Evolutionary conservation across 2,797 vertebrate species (phyloP).

Genomic region (Neomorphus geoffroyi): DNA sequence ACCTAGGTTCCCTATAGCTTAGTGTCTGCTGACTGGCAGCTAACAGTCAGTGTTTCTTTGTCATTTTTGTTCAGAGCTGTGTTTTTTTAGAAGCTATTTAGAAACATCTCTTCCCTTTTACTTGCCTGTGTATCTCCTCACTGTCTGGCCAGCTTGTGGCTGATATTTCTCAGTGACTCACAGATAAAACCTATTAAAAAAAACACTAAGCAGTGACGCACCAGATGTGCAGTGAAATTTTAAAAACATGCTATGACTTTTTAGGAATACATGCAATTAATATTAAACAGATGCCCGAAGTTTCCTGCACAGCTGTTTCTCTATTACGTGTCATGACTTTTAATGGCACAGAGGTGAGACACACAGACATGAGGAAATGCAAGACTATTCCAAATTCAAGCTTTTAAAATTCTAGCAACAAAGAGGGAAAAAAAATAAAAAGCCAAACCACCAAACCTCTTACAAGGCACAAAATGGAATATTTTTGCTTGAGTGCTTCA

Average conservation of each 20-base stretch:
- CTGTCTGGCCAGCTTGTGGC: slow-evolving; percentile 2
- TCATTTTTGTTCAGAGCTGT: background rate
- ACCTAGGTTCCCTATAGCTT: background rate
- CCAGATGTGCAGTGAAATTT: slow-evolving; percentile 62
- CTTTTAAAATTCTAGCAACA: slow-evolving; percentile 34
- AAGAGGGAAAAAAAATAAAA: background rate
- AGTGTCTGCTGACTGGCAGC: background rate
- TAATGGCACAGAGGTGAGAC: slow-evolving; percentile 54
- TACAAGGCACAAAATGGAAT: background rate
- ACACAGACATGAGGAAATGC: slow-evolving; percentile 47
- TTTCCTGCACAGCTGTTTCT: slow-evolving; percentile 64
- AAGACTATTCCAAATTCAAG: slow-evolving; percentile 32
- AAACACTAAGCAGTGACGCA: slow-evolving; percentile 2
- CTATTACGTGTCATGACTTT: slow-evolving; percentile 54
- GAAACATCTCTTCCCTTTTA: slow-evolving; percentile 4
- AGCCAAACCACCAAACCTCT: background rate
- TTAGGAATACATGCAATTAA: slow-evolving; percentile 70
- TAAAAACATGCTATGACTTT: slow-evolving; percentile 63
- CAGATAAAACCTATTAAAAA: slow-evolving; percentile 39
- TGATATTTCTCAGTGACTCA: slow-evolving; percentile 27
- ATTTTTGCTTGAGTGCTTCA: background rate
- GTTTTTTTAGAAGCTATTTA: background rate
- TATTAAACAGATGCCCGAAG: slow-evolving; percentile 63
- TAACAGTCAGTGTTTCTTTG: background rate
- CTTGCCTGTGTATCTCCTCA: background rate